phyloP scores from a whole-genome alignment of 2,113 vertebrate species.

The Trochalopteron elliotii region DNA sequence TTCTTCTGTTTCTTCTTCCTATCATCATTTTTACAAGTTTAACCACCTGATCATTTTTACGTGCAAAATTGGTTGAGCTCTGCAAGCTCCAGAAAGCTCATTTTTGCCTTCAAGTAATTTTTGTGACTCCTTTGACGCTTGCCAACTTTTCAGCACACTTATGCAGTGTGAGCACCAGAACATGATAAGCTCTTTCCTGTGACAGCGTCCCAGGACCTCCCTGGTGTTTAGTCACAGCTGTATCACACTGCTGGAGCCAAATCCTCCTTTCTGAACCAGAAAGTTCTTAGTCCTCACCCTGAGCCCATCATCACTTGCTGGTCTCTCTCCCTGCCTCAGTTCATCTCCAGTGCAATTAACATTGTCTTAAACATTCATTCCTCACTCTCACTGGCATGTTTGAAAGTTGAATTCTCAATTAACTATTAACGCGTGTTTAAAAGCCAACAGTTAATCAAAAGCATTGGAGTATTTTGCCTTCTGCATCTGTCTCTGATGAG shows the following conservation, averaged over 20 bases:
- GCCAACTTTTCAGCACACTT: neutral
- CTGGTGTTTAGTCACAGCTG: neutral
- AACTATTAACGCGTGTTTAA: neutral
- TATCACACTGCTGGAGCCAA: neutral
- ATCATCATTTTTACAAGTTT: neutral
- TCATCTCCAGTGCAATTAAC: neutral
- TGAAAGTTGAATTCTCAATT: constrained; percentile 9
- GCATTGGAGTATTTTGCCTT: neutral
- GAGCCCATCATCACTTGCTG: neutral
- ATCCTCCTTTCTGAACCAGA: neutral
- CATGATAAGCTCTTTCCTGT: neutral
- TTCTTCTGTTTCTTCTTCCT: neutral
- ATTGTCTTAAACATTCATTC: neutral
- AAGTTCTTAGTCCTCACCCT: neutral
- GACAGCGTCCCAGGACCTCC: neutral
- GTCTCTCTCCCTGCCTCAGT: neutral
- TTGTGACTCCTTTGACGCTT: neutral
- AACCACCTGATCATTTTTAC: neutral
- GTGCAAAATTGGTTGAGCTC: neutral
- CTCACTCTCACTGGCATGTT: neutral
- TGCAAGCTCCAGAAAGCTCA: neutral
- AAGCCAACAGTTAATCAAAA: neutral
- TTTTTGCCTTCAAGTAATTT: neutral
- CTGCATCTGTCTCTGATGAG: neutral
- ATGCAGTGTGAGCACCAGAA: neutral